Base-by-base conservation (phyloP, 2,888 invertebrate species). In the Mantis religiosa region DNA sequence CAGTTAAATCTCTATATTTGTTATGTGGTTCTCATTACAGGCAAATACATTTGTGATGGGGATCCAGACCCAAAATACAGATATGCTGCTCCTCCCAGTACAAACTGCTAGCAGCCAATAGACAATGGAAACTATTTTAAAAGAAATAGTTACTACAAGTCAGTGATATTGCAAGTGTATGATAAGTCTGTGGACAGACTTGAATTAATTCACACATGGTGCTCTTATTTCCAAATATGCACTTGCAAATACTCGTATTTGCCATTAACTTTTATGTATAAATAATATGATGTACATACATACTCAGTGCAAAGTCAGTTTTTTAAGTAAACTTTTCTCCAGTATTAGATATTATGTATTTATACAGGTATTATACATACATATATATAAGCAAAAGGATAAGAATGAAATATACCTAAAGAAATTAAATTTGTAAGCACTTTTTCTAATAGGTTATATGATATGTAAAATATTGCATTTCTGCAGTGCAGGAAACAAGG, bases 11-110 rank as follows among this genome's bases (percentile, higher is more conserved):
- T n/a, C n/a, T n/a, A n/a, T n/a, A n/a, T n/a, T n/a, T n/a, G n/a
- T n/a, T n/a, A 87, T 28, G 30, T 87, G 88, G 90, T 90, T 89
- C 90, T 88, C 28, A 83, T 92, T 92, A 27, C 91, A 96, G 96
- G 96, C 90, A 97, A 97, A 94, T 97, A 97, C 92, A 96, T 97
- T 92, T 97, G 97, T 94, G 97, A 97, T 94, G 96, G 97, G 91
- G 97, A 97, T 92, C 93, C 94, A 27, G 94, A 94, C 91, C 92
- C 93, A 82, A 93, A 93, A 90, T 93, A 92, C 89, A 93, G 94
- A 85, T 94, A 94, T 91, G 94, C 94, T 88, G 93, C 94, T 88
- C 94, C 94, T 83, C 93, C 94, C 28, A 90, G 90, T 83, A 87
- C 90, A 87, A 90, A 90, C 81, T 91, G 89, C 89, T 90, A 90